Evolutionary conservation across 2,888 invertebrate species (phyloP).

Genomic region (Ichneumoninae sp.): DNA sequence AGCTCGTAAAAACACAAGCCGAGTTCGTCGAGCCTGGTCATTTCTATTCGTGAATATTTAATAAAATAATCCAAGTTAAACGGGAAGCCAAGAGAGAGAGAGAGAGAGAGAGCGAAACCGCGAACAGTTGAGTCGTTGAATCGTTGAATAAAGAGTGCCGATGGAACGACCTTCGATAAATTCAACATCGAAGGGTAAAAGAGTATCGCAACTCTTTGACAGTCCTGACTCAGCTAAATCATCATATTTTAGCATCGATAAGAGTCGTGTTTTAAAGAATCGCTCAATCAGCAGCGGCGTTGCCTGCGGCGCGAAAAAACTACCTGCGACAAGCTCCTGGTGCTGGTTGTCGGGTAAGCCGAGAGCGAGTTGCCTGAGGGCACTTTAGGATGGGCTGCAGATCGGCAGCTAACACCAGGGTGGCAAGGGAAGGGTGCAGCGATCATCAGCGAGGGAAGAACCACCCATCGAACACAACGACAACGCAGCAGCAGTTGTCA

Average conservation of each 20-base stretch:
- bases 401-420: slow-evolving; percentile 76
- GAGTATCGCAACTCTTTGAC: slow-evolving; percentile 2
- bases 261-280: not conserved
- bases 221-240: not conserved
- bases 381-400: slow-evolving; percentile 80
- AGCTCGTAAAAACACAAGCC: too few relatives aligned
- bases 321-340: slow-evolving; percentile 28
- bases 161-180: slow-evolving; percentile 47
- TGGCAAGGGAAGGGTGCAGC: slow-evolving; percentile 74
- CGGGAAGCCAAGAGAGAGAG: too few relatives aligned
- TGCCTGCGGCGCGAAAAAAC: slow-evolving; percentile 10
- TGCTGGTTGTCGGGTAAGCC: slow-evolving; percentile 41
- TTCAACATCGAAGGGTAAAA: slow-evolving; percentile 5
- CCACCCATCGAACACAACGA: slow-evolving; percentile 67
- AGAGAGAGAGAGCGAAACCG: slow-evolving; percentile 9
- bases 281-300: not conserved
- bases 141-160: slow-evolving; percentile 29
- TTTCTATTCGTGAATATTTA: too few relatives aligned
- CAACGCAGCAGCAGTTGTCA: slow-evolving; percentile 59
- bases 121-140: slow-evolving; percentile 2
- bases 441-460: slow-evolving; percentile 69
- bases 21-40: too few relatives aligned
- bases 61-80: too few relatives aligned
- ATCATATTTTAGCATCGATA: not conserved
- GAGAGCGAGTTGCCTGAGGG: slow-evolving; percentile 63